Evolutionary conservation across 2,113 vertebrate genomes (phyloP).

Genomic region (Mus spicilegus): DNA sequence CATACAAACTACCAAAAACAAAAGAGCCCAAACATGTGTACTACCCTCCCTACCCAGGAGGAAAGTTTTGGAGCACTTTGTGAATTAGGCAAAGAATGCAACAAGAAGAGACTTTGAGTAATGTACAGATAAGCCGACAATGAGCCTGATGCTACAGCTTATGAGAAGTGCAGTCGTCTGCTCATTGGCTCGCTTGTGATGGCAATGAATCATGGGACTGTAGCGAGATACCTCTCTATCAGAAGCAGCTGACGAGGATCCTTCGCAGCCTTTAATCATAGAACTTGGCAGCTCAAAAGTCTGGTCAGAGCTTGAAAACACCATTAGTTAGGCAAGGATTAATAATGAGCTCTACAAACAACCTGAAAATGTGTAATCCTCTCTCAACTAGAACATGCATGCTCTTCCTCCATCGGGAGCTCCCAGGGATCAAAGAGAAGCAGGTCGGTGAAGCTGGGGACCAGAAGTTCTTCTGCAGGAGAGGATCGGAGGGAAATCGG

Average conservation of each 20-base stretch:
- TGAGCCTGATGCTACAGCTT: not conserved
- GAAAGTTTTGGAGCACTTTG: not conserved
- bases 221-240: not conserved
- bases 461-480: not conserved
- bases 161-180: too few relatives aligned
- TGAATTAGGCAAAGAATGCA: not conserved
- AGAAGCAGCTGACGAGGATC: not conserved
- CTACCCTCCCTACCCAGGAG: not conserved
- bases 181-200: not conserved
- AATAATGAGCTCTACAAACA: not conserved
- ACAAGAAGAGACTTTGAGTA: not conserved
- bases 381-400: not conserved
- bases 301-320: not conserved
- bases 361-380: not conserved
- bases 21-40: not conserved
- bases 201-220: not conserved
- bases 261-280: not conserved
- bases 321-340: not conserved
- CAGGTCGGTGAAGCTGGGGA: not conserved
- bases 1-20: not conserved
- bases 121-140: not conserved
- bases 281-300: not conserved
- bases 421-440: not conserved
- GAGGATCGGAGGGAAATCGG: not conserved
- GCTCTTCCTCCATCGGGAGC: not conserved